Percentiles rank a stretch among this genome's conserved stretches.
phyloP scores from a whole-genome alignment of 2,888 invertebrate species.

The Drosophila fungiperda region DNA sequence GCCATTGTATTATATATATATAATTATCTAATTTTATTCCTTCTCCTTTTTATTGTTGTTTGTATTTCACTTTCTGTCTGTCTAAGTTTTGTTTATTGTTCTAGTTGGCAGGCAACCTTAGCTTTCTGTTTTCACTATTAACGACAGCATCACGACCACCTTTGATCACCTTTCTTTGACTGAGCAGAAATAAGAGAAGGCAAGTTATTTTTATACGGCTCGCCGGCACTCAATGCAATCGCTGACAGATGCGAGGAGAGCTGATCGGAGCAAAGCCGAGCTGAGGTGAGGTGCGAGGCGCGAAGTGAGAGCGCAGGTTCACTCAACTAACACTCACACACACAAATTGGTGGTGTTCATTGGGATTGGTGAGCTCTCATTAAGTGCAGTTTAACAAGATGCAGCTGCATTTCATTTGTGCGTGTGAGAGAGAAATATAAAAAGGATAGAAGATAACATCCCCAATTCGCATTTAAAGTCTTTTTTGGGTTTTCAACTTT shows the following conservation, averaged over 20 bases:
- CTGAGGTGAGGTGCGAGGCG: background rate
- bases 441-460: background rate
- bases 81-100: constrained; percentile 24
- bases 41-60: constrained; percentile 6
- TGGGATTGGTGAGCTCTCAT: constrained; percentile 27
- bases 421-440: background rate
- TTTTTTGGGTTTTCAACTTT: background rate
- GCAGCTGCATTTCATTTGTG: background rate
- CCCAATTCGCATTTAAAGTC: background rate
- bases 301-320: constrained; percentile 21
- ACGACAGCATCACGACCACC: constrained; percentile 26
- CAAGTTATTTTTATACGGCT: constrained; percentile 33
- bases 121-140: constrained; percentile 36
- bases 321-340: constrained; percentile 19
- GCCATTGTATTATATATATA: constrained; percentile 36
- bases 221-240: background rate
- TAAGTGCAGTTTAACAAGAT: background rate
- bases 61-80: constrained; percentile 1
- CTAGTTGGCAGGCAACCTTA: constrained; percentile 32
- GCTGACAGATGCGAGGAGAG: constrained; percentile 12
- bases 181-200: constrained; percentile 30
- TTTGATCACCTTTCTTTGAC: constrained; percentile 3
- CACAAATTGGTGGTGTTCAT: background rate
- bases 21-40: background rate
- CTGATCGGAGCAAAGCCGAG: background rate